Evolutionary conservation across 2,888 invertebrate species (phyloP).

Genomic region (Dryomyza anilis): DNA sequence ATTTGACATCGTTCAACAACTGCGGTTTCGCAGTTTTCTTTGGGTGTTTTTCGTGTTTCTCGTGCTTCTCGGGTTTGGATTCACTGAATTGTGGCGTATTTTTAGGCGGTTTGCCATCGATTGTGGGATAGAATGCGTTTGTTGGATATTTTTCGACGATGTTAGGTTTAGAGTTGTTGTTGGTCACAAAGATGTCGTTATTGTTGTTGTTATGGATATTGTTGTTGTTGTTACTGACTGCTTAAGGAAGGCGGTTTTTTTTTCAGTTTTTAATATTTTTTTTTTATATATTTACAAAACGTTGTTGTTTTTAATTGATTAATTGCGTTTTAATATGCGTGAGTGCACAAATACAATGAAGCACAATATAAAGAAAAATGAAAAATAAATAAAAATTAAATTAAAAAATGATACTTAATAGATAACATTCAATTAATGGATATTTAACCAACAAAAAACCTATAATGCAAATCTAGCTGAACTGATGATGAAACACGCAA

Average conservation of each 20-base stretch:
- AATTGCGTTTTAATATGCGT: slow-evolving; percentile 34
- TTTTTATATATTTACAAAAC: slow-evolving; percentile 51
- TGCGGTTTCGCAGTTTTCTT: slow-evolving; percentile 48
- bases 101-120: slow-evolving; percentile 59
- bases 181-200: slow-evolving; percentile 31
- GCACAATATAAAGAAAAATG: slow-evolving; percentile 32
- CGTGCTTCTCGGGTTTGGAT: slow-evolving; percentile 38
- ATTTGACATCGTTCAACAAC: slow-evolving; percentile 55
- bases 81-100: slow-evolving; percentile 37
- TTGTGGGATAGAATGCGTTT: slow-evolving; percentile 57
- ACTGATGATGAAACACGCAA: not conserved
- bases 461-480: not conserved
- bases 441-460: not conserved
- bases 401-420: slow-evolving; percentile 22
- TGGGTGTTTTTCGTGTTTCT: slow-evolving; percentile 49
- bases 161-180: slow-evolving; percentile 30
- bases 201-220: slow-evolving; percentile 33
- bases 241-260: slow-evolving; percentile 21
- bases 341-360: slow-evolving; percentile 40
- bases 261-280: slow-evolving; percentile 35
- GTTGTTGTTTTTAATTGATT: slow-evolving; percentile 38
- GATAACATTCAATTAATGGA: slow-evolving; percentile 2
- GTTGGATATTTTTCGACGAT: slow-evolving; percentile 45
- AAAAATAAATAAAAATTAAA: slow-evolving; percentile 33
- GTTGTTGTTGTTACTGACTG: slow-evolving; percentile 36